phyloP scores from a whole-genome alignment of 2,888 invertebrate species.

The Megalurothrips usitatus region DNA sequence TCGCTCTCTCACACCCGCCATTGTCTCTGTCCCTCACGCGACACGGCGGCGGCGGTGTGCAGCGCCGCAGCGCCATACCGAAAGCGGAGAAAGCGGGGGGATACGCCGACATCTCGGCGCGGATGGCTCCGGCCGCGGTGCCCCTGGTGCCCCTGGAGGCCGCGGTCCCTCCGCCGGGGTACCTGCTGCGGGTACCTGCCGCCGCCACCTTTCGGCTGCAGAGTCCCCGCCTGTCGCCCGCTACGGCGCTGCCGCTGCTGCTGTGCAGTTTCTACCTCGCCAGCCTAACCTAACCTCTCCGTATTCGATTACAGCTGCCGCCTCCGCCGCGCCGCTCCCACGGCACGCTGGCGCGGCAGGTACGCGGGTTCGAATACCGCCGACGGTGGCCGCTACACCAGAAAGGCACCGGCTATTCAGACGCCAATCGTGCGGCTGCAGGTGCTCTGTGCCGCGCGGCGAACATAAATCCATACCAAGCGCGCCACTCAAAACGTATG shows the following conservation, averaged over 20 bases:
- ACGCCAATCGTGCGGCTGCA: neutral
- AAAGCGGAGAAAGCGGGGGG: neutral
- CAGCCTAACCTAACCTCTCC: no score
- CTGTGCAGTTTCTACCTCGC: no score
- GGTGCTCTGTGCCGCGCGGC: neutral
- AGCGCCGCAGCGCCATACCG: neutral
- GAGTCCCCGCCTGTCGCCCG: neutral
- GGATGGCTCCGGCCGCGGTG: neutral
- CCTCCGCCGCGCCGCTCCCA: neutral
- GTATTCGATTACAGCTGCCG: no score
- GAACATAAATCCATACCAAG: neutral
- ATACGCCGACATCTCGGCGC: neutral
- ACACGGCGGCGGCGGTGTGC: no score
- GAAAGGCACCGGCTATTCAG: neutral
- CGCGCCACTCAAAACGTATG: neutral
- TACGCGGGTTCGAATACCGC: no score
- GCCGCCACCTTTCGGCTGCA: neutral
- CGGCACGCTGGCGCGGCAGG: neutral
- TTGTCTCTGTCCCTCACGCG: no score
- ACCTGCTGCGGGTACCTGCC: neutral
- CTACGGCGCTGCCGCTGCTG: neutral
- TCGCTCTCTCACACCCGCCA: no score
- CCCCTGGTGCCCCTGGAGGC: neutral
- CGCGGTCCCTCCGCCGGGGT: no score
- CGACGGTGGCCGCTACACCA: neutral